Evolutionary conservation across 2,113 vertebrate species (phyloP), one percentile per base, ranked within the genome.

Genomic region (Muscicapa adusta): DNA sequence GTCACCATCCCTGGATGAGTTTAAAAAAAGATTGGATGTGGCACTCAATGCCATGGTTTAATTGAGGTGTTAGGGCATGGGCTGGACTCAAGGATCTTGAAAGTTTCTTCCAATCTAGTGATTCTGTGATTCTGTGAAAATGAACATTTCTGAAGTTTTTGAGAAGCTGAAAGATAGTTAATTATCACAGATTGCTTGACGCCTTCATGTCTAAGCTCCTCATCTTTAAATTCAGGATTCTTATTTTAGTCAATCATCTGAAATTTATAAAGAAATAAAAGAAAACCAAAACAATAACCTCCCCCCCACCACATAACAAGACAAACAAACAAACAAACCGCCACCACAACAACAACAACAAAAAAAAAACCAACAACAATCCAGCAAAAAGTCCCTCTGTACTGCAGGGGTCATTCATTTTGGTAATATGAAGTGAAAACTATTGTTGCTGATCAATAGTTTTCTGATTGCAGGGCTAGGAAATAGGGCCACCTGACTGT

Each of bases 401-500:
- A 34, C 51, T 42, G 11, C 36, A 85, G 34, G 11, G 8, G 3
- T 47, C 56, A 14, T 86, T 94, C 14, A 70, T 77, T 93, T 92
- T 48, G 74, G 54, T 56, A 77, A 47, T 58, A 66, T 15, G 11
- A 88, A 83, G 14, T 85, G 36, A 89, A 91, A 87, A 40, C 16
- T 53, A 56, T 70, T 92, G 38, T 71, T 73, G 26, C 51, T 88
- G 79, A 51, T 87, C 70, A 91, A 87, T 68, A 74, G 33, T 51
- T 85, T 74, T 77, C 77, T 93, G 91, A 90, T 93, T 86, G 51
- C 51, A 86, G 43, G 29, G 18, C 71, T 57, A 80, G 36, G 58
- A 93, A 80, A 90, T 34, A 42, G 34, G 54, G 33, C 38, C 43
- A 88, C 50, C 82, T 90, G 50, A 26, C 57, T 88, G 67, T 78